Conservation (phyloP, 2,888 invertebrate species). For the Julus scandinavius region DNA sequence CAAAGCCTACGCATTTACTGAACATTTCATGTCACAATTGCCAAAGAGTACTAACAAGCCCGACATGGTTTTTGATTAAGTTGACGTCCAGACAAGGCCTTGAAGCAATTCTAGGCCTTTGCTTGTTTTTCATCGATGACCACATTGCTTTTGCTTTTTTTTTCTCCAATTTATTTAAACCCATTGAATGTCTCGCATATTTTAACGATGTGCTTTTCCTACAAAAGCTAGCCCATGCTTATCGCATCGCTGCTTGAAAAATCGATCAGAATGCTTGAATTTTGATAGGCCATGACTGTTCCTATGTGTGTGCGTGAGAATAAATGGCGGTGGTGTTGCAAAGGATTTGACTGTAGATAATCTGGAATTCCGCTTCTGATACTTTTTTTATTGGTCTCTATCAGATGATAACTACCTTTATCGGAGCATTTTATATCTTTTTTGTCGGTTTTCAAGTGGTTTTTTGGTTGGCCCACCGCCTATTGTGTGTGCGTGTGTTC, state of each 20-base stretch:
- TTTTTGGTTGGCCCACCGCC: slow-evolving; percentile 34
- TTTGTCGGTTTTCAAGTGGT: background rate
- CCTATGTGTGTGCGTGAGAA: background rate
- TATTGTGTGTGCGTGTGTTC: background rate
- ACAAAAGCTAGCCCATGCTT: background rate
- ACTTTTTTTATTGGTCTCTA: slow-evolving; percentile 15
- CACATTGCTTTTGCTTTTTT: background rate
- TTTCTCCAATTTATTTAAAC: background rate
- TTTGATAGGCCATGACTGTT: background rate
- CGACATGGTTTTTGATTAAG: too few species aligned
- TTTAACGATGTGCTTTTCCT: background rate
- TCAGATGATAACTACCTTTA: background rate
- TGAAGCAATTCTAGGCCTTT: too few species aligned
- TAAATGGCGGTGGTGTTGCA: background rate
- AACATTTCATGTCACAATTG: too few species aligned
- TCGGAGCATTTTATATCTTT: slow-evolving; percentile 8
- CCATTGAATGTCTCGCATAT: background rate
- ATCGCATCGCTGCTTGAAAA: slow-evolving; percentile 5
- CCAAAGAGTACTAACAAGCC: too few species aligned
- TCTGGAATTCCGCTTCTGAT: slow-evolving; percentile 32
- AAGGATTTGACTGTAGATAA: background rate
- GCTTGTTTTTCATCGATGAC: background rate
- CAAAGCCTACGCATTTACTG: background rate
- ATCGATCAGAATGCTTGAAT: slow-evolving; percentile 6
- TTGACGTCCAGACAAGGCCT: too few species aligned